phyloP scores from a whole-genome alignment of 2,797 vertebrate genomes.

The Dipus sagitta region DNA sequence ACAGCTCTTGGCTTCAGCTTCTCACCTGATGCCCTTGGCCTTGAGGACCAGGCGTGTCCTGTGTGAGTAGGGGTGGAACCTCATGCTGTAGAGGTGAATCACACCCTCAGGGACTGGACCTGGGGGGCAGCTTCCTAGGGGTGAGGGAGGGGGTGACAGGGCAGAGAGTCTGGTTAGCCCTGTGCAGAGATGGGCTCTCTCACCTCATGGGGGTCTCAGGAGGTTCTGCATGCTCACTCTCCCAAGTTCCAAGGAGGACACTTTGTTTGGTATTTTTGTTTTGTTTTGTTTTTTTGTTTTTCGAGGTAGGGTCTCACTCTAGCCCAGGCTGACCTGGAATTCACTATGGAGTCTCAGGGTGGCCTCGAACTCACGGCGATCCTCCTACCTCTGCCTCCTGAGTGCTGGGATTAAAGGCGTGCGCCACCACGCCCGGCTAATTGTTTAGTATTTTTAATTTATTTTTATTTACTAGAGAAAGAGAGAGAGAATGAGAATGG shows the following conservation, averaged over 20 bases:
- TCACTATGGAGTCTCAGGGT: no score
- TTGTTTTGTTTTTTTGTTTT: no score
- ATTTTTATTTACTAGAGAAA: no score
- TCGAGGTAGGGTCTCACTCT: no score
- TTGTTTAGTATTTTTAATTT: no score
- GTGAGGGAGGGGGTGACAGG: background rate
- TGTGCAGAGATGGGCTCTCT: fast-evolving
- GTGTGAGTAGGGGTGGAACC: constrained; percentile 95
- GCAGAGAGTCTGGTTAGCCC: background rate
- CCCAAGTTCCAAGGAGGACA: background rate
- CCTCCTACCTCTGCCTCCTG: no score
- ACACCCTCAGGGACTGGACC: constrained; percentile 90
- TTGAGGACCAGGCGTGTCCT: constrained; percentile 92
- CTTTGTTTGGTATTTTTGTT: no score
- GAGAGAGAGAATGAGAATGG: no score
- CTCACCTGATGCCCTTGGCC: constrained; percentile 95
- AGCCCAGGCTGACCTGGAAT: no score
- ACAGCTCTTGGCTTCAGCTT: fast-evolving
- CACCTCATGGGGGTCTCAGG: background rate
- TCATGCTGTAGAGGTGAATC: constrained; percentile 96
- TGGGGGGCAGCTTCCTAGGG: constrained; percentile 91
- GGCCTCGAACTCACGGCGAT: no score
- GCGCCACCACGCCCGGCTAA: no score
- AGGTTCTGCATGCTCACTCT: background rate
- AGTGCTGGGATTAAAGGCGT: no score